Evolutionary conservation across 2,113 vertebrate species (phyloP).

Genomic region (Halichoeres trimaculatus): DNA sequence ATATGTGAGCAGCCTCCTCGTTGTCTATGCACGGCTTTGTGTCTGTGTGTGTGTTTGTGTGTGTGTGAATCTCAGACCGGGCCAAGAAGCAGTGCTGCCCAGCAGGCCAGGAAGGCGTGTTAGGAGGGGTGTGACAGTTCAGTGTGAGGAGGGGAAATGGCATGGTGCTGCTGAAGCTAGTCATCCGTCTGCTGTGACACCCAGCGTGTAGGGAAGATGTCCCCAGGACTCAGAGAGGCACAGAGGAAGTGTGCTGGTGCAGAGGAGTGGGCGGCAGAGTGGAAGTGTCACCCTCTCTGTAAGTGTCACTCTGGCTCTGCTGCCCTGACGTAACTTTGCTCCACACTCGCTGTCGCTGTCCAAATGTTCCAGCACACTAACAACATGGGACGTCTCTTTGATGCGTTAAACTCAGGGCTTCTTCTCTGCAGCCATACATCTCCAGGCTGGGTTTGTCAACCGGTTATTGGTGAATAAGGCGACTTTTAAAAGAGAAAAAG

Average conservation of each 20-base stretch:
- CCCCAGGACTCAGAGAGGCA: conserved; percentile 58
- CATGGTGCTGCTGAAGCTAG: conserved; percentile 58
- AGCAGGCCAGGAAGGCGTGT: conserved; percentile 36
- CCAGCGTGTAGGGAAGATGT: conserved; percentile 70
- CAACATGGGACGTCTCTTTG: conserved; percentile 12
- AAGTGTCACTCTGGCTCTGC: conserved; percentile 62
- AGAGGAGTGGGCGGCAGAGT: conserved; percentile 66
- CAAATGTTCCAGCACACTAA: conserved; percentile 20
- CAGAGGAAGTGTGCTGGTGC: conserved; percentile 61
- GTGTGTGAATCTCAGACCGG: conserved; percentile 16
- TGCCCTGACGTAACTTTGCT: conserved; percentile 27
- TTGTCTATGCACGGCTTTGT: not conserved
- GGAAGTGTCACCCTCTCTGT: conserved; percentile 66
- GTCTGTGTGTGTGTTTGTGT: not conserved
- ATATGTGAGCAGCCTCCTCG: conserved; percentile 13
- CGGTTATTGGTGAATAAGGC: not conserved
- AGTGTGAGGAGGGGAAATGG: conserved; percentile 70
- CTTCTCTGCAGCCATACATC: not conserved
- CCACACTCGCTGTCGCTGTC: conserved; percentile 2
- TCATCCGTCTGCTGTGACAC: conserved; percentile 80
- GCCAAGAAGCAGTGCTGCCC: conserved; percentile 52
- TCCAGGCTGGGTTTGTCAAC: not conserved
- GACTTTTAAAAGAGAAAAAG: not conserved
- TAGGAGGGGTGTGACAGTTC: conserved; percentile 60
- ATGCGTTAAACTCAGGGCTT: not conserved